These are phyloP conservation scores for Chaetodon trifasciatus DNA, from an alignment of 2,797 vertebrate species.

Conservation along the genomic window DNA sequence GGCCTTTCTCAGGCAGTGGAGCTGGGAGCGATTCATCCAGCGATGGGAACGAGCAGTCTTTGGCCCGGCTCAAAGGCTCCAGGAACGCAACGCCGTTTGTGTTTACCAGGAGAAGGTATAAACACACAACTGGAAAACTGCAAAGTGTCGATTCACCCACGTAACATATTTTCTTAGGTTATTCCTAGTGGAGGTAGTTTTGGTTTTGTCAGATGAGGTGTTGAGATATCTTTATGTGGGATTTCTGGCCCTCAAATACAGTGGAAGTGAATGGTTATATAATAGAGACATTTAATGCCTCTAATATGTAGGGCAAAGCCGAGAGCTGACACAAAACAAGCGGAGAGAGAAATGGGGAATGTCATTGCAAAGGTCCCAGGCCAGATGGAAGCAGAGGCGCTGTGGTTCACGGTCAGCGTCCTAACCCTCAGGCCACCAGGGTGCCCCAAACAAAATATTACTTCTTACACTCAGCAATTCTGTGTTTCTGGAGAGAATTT, in stretches of 20 bases:
- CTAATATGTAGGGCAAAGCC: background rate
- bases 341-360: background rate
- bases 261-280: background rate
- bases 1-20: conserved; percentile 91
- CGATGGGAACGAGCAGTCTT: conserved; percentile 88
- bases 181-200: background rate
- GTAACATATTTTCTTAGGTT: background rate
- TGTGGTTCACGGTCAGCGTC: background rate
- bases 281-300: background rate
- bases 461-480: conserved; percentile 2
- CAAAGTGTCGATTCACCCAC: background rate
- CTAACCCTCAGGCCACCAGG: background rate
- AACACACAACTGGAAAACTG: background rate
- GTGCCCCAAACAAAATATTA: background rate
- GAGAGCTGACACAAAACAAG: background rate
- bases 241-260: background rate
- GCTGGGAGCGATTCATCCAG: conserved; percentile 80
- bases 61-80: conserved; percentile 87
- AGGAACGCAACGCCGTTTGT: conserved; percentile 92
- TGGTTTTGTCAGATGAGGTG: background rate
- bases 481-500: conserved; percentile 6
- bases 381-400: background rate
- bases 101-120: conserved; percentile 94
- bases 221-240: background rate
- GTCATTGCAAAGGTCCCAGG: background rate